Conservation (phyloP, 2,888 invertebrate species). For the Trachelus troglodyta region DNA sequence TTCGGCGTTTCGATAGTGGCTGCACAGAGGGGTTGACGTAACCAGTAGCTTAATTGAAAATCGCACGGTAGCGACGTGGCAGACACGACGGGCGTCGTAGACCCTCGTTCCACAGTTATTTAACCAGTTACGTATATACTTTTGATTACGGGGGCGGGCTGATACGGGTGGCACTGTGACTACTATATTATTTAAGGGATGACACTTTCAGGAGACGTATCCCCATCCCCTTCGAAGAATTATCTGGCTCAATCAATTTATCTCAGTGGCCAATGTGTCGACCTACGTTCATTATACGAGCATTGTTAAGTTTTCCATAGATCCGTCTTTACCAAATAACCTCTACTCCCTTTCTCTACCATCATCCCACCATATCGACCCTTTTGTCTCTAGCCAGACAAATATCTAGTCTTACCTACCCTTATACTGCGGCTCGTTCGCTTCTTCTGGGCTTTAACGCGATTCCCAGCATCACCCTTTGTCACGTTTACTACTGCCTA, state of each 20-base stretch:
- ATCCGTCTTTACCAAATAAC: slow-evolving; percentile 16
- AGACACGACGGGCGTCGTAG: no score
- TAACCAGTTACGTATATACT: no score
- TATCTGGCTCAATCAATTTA: slow-evolving; percentile 13
- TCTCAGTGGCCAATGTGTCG: slow-evolving; percentile 33
- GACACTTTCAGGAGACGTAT: slow-evolving; percentile 46
- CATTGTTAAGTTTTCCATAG: slow-evolving; percentile 51
- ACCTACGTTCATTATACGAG: slow-evolving; percentile 35
- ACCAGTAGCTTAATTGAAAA: no score
- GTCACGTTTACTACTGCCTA: slow-evolving; percentile 1
- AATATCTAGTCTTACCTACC: slow-evolving; percentile 39
- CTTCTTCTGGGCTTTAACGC: slow-evolving; percentile 27
- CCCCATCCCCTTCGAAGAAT: no score
- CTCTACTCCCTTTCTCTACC: slow-evolving; percentile 27
- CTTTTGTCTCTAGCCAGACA: slow-evolving; percentile 42
- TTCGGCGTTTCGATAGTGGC: no score
- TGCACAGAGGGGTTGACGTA: no score
- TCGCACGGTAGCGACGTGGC: no score
- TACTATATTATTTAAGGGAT: slow-evolving; percentile 35
- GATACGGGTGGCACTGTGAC: no score
- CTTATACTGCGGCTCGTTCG: slow-evolving; percentile 18
- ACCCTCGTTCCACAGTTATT: no score
- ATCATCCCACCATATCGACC: not conserved
- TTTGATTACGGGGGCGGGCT: no score
- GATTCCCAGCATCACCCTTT: slow-evolving; percentile 7